phyloP scores from a whole-genome alignment of 2,888 invertebrate species.

The Ichneumon xanthorius region DNA sequence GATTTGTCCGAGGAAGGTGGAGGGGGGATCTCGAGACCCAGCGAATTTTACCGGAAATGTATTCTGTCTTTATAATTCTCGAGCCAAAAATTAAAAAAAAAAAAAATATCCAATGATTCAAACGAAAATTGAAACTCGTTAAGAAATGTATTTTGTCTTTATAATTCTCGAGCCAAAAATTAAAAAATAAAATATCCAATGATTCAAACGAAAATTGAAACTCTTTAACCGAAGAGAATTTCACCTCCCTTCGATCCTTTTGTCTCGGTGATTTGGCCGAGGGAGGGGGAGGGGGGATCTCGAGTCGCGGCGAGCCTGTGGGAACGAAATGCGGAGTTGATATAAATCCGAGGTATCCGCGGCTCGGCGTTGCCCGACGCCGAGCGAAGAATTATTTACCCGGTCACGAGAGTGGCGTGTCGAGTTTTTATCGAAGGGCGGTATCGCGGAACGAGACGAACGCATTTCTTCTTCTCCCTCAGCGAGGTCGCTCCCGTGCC shows the following conservation, averaged over 20 bases:
- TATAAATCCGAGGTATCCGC: constrained; percentile 50
- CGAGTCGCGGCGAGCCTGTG: constrained; percentile 22
- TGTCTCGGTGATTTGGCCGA: not conserved
- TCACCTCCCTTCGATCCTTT: not conserved
- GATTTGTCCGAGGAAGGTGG: too few species aligned
- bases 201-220: too few species aligned
- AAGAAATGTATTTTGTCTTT: too few species aligned
- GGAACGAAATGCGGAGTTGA: constrained; percentile 55
- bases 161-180: too few species aligned
- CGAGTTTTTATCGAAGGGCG: constrained; percentile 53
- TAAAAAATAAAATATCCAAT: too few species aligned
- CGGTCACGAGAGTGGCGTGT: constrained; percentile 54
- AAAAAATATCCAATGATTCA: too few species aligned
- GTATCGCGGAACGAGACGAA: constrained; percentile 22
- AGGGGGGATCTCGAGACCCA: too few species aligned
- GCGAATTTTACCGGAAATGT: constrained; percentile 44
- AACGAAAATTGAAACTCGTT: too few species aligned
- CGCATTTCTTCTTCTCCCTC: constrained; percentile 1
- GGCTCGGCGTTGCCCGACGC: constrained; percentile 7
- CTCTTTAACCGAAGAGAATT: too few species aligned
- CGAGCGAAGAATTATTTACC: constrained; percentile 59
- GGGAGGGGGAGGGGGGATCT: too few species aligned
- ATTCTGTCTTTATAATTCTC: not conserved
- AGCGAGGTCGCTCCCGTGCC: not conserved
- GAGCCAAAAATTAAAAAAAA: not conserved